Percentiles rank a stretch among this genome's conserved stretches.
These are phyloP conservation scores for Orthosia gracilis DNA, from an alignment of 2,888 invertebrate genomes.

Conservation along the genomic window DNA sequence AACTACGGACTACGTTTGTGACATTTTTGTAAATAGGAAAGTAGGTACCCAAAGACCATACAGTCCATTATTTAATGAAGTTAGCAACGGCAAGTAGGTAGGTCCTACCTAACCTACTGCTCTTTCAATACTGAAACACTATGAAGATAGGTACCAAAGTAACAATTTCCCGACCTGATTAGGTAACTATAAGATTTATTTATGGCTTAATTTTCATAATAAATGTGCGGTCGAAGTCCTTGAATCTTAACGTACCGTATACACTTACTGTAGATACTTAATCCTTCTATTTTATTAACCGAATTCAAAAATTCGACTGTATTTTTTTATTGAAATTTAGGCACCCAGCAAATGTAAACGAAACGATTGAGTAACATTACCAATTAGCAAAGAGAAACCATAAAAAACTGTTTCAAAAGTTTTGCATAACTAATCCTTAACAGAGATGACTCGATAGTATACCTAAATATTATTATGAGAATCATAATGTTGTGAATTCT, in stretches of 20 bases:
- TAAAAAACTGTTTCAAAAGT: slow-evolving; percentile 30
- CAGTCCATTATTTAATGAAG: too few relatives aligned
- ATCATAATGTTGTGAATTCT: slow-evolving; percentile 9
- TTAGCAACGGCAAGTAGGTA: too few relatives aligned
- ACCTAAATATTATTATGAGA: slow-evolving; percentile 7
- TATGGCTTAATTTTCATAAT: slow-evolving; percentile 1
- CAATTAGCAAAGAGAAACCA: slow-evolving; percentile 42
- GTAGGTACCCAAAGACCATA: too few relatives aligned
- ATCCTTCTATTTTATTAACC: slow-evolving; percentile 23
- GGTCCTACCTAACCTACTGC: too few relatives aligned
- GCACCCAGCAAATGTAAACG: slow-evolving; percentile 28
- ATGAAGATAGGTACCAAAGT: not conserved
- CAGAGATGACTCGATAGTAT: slow-evolving; percentile 13
- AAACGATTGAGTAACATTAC: slow-evolving; percentile 43
- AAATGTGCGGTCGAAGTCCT: slow-evolving; percentile 9
- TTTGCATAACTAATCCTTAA: slow-evolving; percentile 29
- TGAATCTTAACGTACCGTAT: not conserved
- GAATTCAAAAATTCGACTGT: too few relatives aligned
- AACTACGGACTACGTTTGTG: too few relatives aligned
- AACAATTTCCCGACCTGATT: not conserved
- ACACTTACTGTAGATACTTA: slow-evolving; percentile 2
- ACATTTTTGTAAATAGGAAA: too few relatives aligned
- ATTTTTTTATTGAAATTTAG: slow-evolving; percentile 22
- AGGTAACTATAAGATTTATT: slow-evolving; percentile 11
- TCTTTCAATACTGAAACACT: too few relatives aligned